Evolutionary conservation across 1,140 invertebrate genomes (phyloP).

Genomic region (Apocrypta bakeri): DNA sequence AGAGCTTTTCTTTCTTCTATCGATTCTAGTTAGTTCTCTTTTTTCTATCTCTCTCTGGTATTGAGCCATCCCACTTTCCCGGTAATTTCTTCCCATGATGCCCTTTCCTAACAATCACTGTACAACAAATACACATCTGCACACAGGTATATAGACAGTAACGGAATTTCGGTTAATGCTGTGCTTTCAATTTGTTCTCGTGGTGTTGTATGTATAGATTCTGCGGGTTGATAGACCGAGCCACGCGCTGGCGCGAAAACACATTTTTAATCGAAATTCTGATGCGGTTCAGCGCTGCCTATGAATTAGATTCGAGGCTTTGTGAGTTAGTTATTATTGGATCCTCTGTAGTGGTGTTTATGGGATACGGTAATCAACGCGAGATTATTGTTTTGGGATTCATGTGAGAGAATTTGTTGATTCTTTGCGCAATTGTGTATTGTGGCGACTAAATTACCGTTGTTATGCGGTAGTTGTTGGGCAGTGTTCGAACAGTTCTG

Average conservation of each 20-base stretch:
- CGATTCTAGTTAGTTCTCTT: neutral
- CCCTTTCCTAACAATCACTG: neutral
- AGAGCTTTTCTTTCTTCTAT: constrained; percentile 12
- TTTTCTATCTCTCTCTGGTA: neutral
- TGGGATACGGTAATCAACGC: neutral
- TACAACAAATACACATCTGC: no score
- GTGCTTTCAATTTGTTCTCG: neutral
- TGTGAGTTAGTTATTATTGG: neutral
- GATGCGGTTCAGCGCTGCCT: neutral
- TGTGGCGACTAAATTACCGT: no score
- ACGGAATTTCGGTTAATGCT: neutral
- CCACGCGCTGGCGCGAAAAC: neutral
- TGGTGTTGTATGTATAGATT: neutral
- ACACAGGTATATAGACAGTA: neutral
- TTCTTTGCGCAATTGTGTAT: neutral
- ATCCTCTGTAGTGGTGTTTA: neutral
- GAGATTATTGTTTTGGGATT: neutral
- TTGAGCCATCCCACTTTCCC: neutral
- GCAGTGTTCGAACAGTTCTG: no score
- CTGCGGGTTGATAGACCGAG: neutral
- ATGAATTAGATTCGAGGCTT: neutral
- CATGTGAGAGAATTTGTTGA: neutral
- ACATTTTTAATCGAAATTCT: constrained; percentile 10
- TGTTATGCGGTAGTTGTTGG: neutral
- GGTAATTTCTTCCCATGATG: neutral